phyloP scores from a whole-genome alignment of 2,888 invertebrate genomes.

The Tipula unca region DNA sequence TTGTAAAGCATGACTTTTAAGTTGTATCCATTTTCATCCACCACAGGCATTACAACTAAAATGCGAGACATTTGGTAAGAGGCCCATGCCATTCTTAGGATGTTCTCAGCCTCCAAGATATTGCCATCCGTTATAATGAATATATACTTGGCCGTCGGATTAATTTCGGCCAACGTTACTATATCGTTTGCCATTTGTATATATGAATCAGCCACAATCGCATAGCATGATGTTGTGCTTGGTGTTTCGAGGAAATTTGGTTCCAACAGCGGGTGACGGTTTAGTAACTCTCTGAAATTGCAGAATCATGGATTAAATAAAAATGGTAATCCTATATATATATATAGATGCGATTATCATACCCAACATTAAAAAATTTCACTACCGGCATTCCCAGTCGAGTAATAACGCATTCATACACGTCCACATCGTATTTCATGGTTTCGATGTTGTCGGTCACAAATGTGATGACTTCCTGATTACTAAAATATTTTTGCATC shows the following conservation, averaged over 20 bases:
- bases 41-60: neutral
- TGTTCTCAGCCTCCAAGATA: neutral
- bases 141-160: neutral
- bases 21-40: neutral
- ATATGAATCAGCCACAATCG: neutral
- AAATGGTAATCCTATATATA: neutral
- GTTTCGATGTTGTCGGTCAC: neutral
- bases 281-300: neutral
- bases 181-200: neutral
- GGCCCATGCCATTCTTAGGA: neutral
- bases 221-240: neutral
- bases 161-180: neutral
- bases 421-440: neutral
- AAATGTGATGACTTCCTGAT: neutral
- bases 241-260: neutral
- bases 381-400: neutral
- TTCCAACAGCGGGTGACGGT: neutral
- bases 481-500: neutral
- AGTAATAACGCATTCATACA: neutral
- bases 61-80: neutral
- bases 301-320: too few species aligned
- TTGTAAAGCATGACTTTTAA: neutral
- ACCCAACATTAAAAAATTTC: neutral
- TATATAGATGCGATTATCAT: neutral
- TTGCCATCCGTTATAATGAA: neutral